Base-by-base conservation (phyloP, 2,888 invertebrate genomes). In the Dilophus febrilis region DNA sequence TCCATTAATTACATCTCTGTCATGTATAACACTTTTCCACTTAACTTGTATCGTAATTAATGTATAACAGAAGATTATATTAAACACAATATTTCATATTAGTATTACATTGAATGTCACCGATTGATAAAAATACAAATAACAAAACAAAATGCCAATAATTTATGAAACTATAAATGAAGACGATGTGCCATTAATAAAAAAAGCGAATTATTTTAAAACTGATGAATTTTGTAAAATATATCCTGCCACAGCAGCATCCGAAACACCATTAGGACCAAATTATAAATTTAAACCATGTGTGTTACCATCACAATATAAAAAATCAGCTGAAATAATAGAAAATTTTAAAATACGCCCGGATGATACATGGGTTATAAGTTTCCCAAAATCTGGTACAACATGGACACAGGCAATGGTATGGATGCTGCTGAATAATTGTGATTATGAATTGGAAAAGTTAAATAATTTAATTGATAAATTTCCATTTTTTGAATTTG, bases 341-440 rank as follows among this genome's bases (percentile, higher is more conserved):
- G 45, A 53, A 13, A 52, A 55, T 6, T 58, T 59, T 26, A 53
- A 57, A 40, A 55, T 58, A 14, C 53, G 55, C 1, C 50, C 52
- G 14, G 55, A 54, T 28, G 60, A 60, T 49, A 53, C 58, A n/a
- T 60, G 55, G 54, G 54, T 60, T 35, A 51, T 58, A 2, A 58
- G 60, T 3, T 49, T 55, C 40, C 53, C 57, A 1, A 59, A 61
- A 38, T 56, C 56, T 41, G 59, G 61, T 36, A 59, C 61, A 35
- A 60, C 59, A 35, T 60, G 59, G 59, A 50, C 55, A 37, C 59
- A 60, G 41, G 59, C 61, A 48, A 52, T 60, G 47, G 48, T 56
- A 16, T 61, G 59, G 58, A 47, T 59, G 37, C 49, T 60, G 29
- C n/a, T 55, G 37, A 57, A 59, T 31, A 40, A 53, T 11, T 57